Evolutionary conservation across 2,888 invertebrate genomes (phyloP), one percentile per base, ranked within the genome.

Genomic region (Drosophila nigritarsus): DNA sequence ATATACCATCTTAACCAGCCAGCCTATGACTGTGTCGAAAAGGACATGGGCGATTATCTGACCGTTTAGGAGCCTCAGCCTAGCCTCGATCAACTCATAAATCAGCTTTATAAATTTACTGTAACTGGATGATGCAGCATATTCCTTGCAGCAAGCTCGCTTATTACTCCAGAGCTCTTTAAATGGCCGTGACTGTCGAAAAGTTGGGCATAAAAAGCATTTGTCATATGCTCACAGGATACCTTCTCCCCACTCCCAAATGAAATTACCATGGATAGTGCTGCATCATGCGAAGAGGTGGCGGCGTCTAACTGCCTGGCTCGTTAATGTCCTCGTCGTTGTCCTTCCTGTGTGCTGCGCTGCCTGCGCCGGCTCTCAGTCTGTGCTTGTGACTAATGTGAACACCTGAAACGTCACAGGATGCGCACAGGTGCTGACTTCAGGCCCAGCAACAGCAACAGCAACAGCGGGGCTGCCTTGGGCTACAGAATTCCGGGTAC

Each of bases 371-470:
- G 73, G 60, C 76, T 64, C 60, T 36, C 60, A 68, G 78, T 76
- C 78, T 73, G 69, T 63, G 84, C 71, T 73, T 85, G 85, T 85
- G 87, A 85, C 85, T 86, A 86, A 86, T 86, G 85, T 78, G 89
- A 89, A 82, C 85, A 86, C 89, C 85, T 86, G 85, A 86, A 84
- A 53, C 84, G 78, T 86, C 78, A 54, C 89, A 86, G 85, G 85
- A 86, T 87, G 82, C 80, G 78, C 87, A 86, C 85, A 86, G 85
- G 85, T 86, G 85, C 72, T 64, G 45, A 49, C 65, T 56, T 27
- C 53, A 29, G 54, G 24, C 30, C 48, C 48, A 49, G 53, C 56
- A 76, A 64, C 82, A 45, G 20, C 20, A 24, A 45, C 45, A 48
- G 58, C 61, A 78, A 59, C 86, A 83, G 83, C 85, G 62, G 85